Conservation (phyloP, 2,888 invertebrate species). For the Caenorhabditis doughertyi region DNA sequence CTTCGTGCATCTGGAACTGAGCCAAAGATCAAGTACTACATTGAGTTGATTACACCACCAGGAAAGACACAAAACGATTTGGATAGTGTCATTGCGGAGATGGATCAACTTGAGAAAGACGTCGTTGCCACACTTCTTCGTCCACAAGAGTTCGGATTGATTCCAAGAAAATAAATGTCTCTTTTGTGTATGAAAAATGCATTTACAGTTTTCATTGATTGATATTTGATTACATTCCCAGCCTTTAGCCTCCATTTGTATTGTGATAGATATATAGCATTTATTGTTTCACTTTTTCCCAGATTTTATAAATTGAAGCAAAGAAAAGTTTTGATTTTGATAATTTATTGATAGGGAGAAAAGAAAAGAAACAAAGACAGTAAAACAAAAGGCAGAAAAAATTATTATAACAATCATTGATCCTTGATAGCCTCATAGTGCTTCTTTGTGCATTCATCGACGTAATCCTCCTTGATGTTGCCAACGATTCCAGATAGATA, state of each 20-base stretch:
- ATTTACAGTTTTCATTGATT: background rate
- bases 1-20: constrained; percentile 98
- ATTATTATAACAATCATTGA: too few species aligned
- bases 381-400: too few species aligned
- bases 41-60: constrained; percentile 87
- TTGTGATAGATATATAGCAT: constrained; percentile 8
- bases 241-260: background rate
- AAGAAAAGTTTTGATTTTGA: too few species aligned
- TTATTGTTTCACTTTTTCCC: too few species aligned
- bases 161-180: constrained; percentile 69
- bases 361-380: too few species aligned
- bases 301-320: too few species aligned
- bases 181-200: background rate
- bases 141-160: constrained; percentile 78
- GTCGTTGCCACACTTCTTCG: constrained; percentile 78
- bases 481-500: background rate
- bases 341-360: too few species aligned
- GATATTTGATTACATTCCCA: constrained; percentile 11
- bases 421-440: too few species aligned
- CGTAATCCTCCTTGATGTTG: background rate
- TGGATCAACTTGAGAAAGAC: constrained; percentile 77
- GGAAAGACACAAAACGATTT: constrained; percentile 80
- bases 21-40: constrained; percentile 99
- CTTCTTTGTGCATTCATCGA: background rate
- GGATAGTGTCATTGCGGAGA: constrained; percentile 71